These are phyloP conservation scores for Drosophila dunni DNA, from an alignment of 1,140 invertebrate genomes.

Conservation along the genomic window DNA sequence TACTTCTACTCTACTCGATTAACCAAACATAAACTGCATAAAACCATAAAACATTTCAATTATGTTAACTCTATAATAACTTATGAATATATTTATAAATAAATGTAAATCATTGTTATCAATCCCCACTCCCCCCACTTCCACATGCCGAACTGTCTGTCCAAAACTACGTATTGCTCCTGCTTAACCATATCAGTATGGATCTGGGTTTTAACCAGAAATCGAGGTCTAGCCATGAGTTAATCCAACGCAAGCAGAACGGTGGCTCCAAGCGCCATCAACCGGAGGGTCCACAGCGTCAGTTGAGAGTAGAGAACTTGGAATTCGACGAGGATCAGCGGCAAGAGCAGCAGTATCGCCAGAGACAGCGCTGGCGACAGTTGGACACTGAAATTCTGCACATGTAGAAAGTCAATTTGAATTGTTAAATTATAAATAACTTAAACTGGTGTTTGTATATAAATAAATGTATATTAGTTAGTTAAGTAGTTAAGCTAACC, in stretches of 20 bases:
- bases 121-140: constrained; percentile 28
- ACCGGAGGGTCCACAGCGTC: not conserved
- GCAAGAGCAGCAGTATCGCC: constrained; percentile 5
- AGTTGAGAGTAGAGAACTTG: constrained; percentile 43
- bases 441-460: constrained; percentile 13
- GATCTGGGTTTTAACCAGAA: constrained; percentile 10
- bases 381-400: constrained; percentile 25
- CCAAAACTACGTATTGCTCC: constrained; percentile 4
- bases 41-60: not conserved
- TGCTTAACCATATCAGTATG: constrained; percentile 13
- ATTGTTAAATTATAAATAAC: not conserved
- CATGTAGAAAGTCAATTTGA: constrained; percentile 21
- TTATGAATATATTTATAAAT: not conserved
- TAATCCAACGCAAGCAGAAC: not conserved
- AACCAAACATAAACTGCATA: not conserved
- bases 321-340: constrained; percentile 28
- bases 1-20: constrained; percentile 43
- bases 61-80: constrained; percentile 11
- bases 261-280: not conserved
- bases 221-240: not conserved
- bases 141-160: constrained; percentile 16
- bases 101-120: constrained; percentile 23
- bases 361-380: not conserved
- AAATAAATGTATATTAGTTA: not conserved
- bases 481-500: constrained; percentile 15